Evolutionary conservation across 2,113 vertebrate genomes (phyloP), one percentile per base, ranked within the genome.

Genomic region (Malurus cyaneus): DNA sequence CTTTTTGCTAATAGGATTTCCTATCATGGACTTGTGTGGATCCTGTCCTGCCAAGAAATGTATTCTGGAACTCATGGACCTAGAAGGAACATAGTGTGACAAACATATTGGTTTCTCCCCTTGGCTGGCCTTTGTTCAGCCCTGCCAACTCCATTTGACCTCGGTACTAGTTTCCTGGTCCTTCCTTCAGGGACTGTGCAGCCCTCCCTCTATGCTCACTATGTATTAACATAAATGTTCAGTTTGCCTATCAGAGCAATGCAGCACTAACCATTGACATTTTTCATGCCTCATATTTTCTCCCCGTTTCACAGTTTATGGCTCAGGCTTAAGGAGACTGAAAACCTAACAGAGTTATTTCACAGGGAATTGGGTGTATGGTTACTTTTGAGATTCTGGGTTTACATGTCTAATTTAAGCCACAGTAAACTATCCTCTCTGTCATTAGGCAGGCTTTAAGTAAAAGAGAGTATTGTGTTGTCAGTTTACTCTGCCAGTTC

Each of bases 151-250:
- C 34, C 39, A 23, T 80, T 83, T 73, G 64, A 78, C 20, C 32
- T 71, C 0, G 0, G 26, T 36, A 65, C 12, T 10, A 42, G 36
- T 8, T 56, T 39, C 39, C 11, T 39, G 11, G 39, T 39, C 9
- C 7, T 47, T 17, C 18, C 29, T 81, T 62, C 44, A 52, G 54
- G 26, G 39, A 12, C 32, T 44, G 1, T 8, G 34, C 8, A 92
- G 29, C 44, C 18, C 18, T 70, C 59, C 17, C 12, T 88, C n/a
- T 42, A 17, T 1, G 1, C 15, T 76, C 53, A 11, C 18, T 61
- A 13, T 15, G 15, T 26, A 24, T 77, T 65, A 69, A 4, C 18
- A 77, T 16, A 83, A n/a, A 50, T 29, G 46, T 77, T 88, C 31
- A 65, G 5, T 70, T 88, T 70, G 11, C 16, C 34, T 62, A 16